A percentile compares a stretch with the other conserved stretches of the same genome.
Conservation (phyloP, 2,888 invertebrate genomes). For the Napeogenes inachia region DNA sequence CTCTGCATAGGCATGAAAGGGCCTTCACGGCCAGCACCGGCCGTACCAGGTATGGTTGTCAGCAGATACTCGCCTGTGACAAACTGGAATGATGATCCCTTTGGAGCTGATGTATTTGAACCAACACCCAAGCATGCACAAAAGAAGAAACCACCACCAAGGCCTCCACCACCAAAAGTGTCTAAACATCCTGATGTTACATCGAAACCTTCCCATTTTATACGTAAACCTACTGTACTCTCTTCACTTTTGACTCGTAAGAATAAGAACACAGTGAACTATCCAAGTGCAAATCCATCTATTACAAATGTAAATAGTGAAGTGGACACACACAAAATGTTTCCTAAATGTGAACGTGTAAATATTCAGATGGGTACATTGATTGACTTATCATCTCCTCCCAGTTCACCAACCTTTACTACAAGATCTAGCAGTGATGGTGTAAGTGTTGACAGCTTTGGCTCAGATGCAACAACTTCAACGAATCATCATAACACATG, state of each 20-base stretch:
- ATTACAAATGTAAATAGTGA: constrained; percentile 50
- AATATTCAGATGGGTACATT: constrained; percentile 75
- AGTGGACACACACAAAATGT: constrained; percentile 58
- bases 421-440: constrained; percentile 86
- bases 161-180: constrained; percentile 82
- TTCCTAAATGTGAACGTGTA: constrained; percentile 69
- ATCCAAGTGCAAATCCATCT: constrained; percentile 37
- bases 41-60: constrained; percentile 61
- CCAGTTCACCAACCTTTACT: constrained; percentile 85
- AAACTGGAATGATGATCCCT: constrained; percentile 72
- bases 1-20: constrained; percentile 77
- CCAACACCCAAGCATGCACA: constrained; percentile 61
- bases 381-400: constrained; percentile 84
- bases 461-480: constrained; percentile 82
- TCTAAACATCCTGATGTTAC: constrained; percentile 60
- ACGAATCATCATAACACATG: constrained; percentile 73
- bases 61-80: constrained; percentile 76
- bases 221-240: constrained; percentile 68
- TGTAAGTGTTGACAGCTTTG: constrained; percentile 85
- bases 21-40: constrained; percentile 78
- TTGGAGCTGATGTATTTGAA: constrained; percentile 71
- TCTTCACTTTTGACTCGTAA: constrained; percentile 63
- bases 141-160: constrained; percentile 84
- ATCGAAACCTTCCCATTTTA: constrained; percentile 74
- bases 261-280: constrained; percentile 47